Base-by-base conservation (phyloP, 2,888 invertebrate genomes). In the Hoplodrina ambigua region DNA sequence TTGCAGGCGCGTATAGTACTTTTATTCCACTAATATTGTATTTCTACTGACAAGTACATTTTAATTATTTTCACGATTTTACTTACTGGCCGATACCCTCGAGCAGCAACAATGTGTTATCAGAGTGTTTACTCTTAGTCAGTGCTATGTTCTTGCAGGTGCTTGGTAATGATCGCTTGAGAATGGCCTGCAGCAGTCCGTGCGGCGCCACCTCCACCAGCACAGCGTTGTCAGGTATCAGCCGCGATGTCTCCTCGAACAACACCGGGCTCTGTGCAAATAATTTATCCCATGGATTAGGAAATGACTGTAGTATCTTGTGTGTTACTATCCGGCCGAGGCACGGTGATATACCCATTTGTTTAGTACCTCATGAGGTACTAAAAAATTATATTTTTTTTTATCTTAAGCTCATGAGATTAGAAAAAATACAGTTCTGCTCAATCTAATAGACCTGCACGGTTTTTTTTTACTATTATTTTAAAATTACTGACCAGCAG, bases 121-220 rank as follows among this genome's bases (percentile, higher is more conserved):
- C 97, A 3, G 94, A 94, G 80, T 97, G 96, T 7, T 96, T 96
- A 55, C 97, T 96, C 83, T 97, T 97, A 77, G 98, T 98, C 25
- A 98, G 93, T 0, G 98, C 96, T 56, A 98, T 95, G 86, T 97
- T 97, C 8, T 94, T 96, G 75, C 97, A 97, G n/a, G 96, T 96
- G 3, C 96, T 86, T 44, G 94, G 91, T 37, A 98, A 91, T 0
- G 98, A 97, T 61, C 98, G 96, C 87, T 97, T 97, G 25, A 98
- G 85, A 55, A 89, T 88, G 10, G 89, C 86, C 65, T 98, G 98
- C 67, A 99, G 96, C 30, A 98, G 95, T 30, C 98, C 97, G 87
- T 98, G 98, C 0, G 99, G 98, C 0, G 98, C 98, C 76, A 99
- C 97, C 92, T 99, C 99, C 74, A 99, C 97, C 25, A 97, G 96